A percentile compares a stretch with the other conserved stretches of the same genome.
These are phyloP conservation scores for Dicrostonyx torquatus DNA, from an alignment of 2,797 vertebrate species.

Conservation along the genomic window DNA sequence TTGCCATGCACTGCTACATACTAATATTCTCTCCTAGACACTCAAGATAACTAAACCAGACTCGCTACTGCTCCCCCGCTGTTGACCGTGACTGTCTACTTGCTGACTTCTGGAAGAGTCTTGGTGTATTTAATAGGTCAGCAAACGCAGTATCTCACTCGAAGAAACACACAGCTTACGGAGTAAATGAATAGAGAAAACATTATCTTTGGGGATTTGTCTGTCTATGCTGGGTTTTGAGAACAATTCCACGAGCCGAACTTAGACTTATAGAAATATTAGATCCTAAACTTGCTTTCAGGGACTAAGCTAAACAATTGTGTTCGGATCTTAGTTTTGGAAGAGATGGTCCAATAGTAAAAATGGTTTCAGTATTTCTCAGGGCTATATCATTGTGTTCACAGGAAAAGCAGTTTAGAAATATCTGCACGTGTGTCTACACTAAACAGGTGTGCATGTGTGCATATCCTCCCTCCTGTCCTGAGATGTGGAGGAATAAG, in stretches of 20 bases:
- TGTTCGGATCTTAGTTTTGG: not conserved
- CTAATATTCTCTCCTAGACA: not conserved
- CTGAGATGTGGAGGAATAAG: not conserved
- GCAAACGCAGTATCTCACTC: not conserved
- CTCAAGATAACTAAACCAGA: not conserved
- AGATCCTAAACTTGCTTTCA: not conserved
- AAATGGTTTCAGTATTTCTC: not conserved
- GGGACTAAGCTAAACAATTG: not conserved
- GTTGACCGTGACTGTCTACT: fast-evolving
- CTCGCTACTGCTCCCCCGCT: not conserved
- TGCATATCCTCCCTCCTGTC: not conserved
- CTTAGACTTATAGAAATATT: not conserved
- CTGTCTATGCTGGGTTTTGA: not conserved
- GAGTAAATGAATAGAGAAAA: not conserved
- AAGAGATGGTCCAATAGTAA: not conserved
- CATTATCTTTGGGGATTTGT: not conserved
- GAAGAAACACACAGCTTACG: not conserved
- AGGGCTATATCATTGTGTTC: not conserved
- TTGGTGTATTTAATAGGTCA: not conserved
- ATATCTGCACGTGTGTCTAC: not conserved
- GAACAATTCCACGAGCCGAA: not conserved
- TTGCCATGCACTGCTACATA: not conserved
- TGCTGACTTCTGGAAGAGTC: not conserved
- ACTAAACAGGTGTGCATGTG: not conserved
- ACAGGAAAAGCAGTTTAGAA: slow-evolving; percentile 1